A percentile compares a stretch with the other conserved stretches of the same genome.
phyloP scores from a whole-genome alignment of 2,797 vertebrate genomes.

The Sus cebifrons region DNA sequence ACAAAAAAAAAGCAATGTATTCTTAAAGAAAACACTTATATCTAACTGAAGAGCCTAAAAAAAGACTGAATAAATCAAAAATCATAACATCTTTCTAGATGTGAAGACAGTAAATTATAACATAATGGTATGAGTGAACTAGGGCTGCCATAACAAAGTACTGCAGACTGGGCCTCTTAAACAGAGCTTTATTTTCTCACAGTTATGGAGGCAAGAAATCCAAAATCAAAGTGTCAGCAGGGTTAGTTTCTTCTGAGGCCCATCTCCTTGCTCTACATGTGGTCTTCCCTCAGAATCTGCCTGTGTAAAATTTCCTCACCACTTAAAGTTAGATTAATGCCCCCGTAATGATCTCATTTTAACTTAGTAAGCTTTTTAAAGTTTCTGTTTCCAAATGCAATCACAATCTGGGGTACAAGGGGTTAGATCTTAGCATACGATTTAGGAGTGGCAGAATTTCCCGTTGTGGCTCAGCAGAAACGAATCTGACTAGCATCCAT shows the following conservation, averaged over 20 bases:
- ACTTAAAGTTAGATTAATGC: background rate
- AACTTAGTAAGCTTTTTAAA: background rate
- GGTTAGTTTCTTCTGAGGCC: background rate
- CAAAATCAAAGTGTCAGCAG: background rate
- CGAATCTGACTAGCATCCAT: no score
- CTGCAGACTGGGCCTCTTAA: background rate
- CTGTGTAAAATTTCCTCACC: background rate
- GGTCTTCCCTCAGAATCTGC: background rate
- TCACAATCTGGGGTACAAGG: background rate
- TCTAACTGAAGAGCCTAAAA: background rate
- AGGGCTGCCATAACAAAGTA: background rate
- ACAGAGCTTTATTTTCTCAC: background rate
- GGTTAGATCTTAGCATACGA: background rate
- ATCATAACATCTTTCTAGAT: background rate
- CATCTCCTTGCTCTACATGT: background rate
- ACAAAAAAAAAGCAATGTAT: background rate
- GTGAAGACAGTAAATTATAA: background rate
- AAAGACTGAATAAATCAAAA: background rate
- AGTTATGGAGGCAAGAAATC: background rate
- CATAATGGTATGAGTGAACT: background rate
- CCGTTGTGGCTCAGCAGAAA: no score
- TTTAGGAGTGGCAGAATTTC: background rate
- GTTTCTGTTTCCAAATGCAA: background rate
- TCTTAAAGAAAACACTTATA: background rate
- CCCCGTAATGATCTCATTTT: background rate